Conservation (phyloP, 2,113 vertebrate genomes). For the Oreamnos americanus region DNA sequence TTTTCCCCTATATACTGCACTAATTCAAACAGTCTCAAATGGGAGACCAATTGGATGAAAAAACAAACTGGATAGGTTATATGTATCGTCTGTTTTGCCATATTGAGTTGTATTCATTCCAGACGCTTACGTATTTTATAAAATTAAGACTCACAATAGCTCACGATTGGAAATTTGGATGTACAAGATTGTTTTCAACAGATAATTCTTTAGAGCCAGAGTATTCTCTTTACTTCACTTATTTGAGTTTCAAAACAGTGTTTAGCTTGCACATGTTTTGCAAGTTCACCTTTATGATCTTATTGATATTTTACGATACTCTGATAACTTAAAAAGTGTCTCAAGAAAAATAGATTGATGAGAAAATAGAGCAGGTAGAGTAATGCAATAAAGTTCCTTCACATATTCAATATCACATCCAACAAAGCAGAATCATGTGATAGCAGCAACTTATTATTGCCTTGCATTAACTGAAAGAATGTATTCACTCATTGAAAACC, state of each 20-base stretch:
- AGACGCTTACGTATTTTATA: not conserved
- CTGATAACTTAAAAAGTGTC: not conserved
- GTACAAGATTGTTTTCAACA: not conserved
- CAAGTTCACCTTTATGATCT: not conserved
- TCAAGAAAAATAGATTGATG: not conserved
- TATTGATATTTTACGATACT: not conserved
- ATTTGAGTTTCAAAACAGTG: not conserved
- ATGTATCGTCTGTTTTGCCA: not conserved
- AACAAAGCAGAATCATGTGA: not conserved
- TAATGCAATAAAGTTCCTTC: not conserved
- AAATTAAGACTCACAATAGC: not conserved
- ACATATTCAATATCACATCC: not conserved
- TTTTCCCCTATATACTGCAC: too few species aligned
- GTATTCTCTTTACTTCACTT: not conserved
- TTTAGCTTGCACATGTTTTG: not conserved
- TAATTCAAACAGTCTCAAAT: not conserved
- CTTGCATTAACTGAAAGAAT: not conserved
- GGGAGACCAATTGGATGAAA: not conserved
- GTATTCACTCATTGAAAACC: not conserved
- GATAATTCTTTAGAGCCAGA: not conserved
- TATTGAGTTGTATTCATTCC: not conserved
- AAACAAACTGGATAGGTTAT: not conserved
- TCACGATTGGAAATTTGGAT: not conserved
- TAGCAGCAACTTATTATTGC: not conserved
- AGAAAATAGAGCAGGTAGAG: not conserved